Percentiles rank a stretch among this genome's conserved stretches.
Conservation (phyloP, 1,140 invertebrate genomes). For the Scaptodrosophila lebanonensis region DNA sequence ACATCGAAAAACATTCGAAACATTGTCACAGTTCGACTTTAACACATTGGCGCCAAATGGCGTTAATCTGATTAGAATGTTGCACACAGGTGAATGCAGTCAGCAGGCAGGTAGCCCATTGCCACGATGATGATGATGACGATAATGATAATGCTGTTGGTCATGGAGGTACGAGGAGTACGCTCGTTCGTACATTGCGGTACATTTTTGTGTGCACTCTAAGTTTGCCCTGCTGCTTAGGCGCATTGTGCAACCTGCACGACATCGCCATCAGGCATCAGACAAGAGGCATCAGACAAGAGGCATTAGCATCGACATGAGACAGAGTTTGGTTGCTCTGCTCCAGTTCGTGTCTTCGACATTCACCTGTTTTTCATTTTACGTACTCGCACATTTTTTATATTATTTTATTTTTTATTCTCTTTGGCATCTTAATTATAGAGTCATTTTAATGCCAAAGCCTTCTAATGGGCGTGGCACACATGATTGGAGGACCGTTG, state of each 20-base stretch:
- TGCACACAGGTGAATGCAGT: constrained; percentile 13
- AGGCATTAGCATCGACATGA: constrained; percentile 40
- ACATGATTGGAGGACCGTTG: constrained; percentile 38
- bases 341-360: constrained; percentile 63
- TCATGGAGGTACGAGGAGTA: too few relatives aligned
- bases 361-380: constrained; percentile 65
- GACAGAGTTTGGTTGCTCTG: constrained; percentile 4
- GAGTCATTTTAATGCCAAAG: constrained; percentile 37
- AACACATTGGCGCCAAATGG: constrained; percentile 60
- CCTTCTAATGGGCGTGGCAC: constrained; percentile 46
- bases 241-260: background rate
- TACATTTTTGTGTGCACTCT: too few relatives aligned
- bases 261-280: too few relatives aligned
- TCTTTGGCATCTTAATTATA: constrained; percentile 59
- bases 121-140: too few relatives aligned
- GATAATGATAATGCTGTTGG: too few relatives aligned
- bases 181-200: background rate
- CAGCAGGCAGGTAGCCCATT: constrained; percentile 4
- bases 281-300: constrained; percentile 36
- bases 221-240: constrained; percentile 48
- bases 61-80: constrained; percentile 70
- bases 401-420: constrained; percentile 12
- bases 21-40: constrained; percentile 33
- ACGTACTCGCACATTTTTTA: too few relatives aligned
- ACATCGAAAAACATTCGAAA: too few relatives aligned